Base-by-base conservation (phyloP, 2,888 invertebrate genomes). In the Hecatera dysodea region DNA sequence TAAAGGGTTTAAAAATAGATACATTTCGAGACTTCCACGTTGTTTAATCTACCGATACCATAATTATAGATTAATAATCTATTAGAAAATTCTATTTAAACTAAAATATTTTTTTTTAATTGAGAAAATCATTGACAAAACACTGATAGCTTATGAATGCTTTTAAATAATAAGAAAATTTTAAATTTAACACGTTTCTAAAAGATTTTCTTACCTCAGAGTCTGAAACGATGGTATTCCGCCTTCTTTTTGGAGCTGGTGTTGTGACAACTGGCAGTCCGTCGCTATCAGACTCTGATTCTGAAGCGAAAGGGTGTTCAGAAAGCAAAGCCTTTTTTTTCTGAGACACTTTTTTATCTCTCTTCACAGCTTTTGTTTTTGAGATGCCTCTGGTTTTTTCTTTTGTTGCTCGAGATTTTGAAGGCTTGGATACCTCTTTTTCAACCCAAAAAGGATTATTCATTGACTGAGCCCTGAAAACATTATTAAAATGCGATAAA, bases 231-330 rank as follows among this genome's bases (percentile, higher is more conserved):
- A 7, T 57, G 42, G 9, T 57, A 57, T 57, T 57, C 42, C 57
- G 57, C 1, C 19, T 57, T 39, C 57, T 57, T 57, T 57, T 57
- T 42, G 57, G 42, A 39, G 42, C 27, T 24, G 57, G 4, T 57
- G 42, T 39, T 57, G 56, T 7, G 39, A 57, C 57, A 42, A 57
- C 9, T 42, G 2, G 22, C 24, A 1, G 57, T 1, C 42, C 57
- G 39, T 57, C 57, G 57, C 57, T 57, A 57, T 57, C 57, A 19
- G 42, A 57, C 42, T 46, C 46, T 46, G 57, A 8, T 57, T 57
- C 57, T 57, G 57, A 57, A 57, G 57, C 42, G 57, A 57, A 57
- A 8, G 57, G 57, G 57, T 2, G 42, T 57, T 42, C 27, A 42
- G 39, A 42, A 57, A 42, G 42, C 39, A 39, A 57, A 42, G 57